phyloP scores from a whole-genome alignment of 2,888 invertebrate species.

The Schizaphis graminum region DNA sequence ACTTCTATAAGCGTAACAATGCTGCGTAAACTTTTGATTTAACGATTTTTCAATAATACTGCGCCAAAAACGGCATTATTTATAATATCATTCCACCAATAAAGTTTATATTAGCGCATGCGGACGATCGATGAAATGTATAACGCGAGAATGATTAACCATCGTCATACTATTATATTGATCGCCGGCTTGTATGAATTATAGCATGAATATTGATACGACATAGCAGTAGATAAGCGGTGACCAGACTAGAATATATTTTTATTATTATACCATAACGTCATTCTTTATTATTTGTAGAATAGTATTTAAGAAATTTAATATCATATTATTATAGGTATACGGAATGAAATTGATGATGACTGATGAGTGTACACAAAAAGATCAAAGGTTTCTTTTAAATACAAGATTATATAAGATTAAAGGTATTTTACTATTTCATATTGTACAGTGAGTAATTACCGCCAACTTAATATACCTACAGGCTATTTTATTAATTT shows the following conservation, averaged over 20 bases:
- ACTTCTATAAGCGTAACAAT: not conserved
- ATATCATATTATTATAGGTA: not conserved
- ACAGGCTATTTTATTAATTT: not conserved
- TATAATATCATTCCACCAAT: not conserved
- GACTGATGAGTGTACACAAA: not conserved
- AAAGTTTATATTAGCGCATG: not conserved
- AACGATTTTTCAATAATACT: not conserved
- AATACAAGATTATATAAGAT: not conserved
- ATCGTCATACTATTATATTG: not conserved
- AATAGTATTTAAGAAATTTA: not conserved
- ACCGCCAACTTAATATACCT: not conserved
- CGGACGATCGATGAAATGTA: conserved; percentile 5
- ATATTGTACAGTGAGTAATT: not conserved
- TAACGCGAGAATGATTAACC: not conserved
- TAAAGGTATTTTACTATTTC: not conserved
- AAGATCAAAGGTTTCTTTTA: not conserved
- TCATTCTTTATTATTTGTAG: not conserved
- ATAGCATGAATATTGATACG: not conserved
- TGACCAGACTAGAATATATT: not conserved
- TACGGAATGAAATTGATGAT: not conserved
- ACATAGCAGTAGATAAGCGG: not conserved
- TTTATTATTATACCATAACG: not conserved
- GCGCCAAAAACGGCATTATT: not conserved
- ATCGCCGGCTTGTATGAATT: not conserved
- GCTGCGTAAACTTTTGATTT: not conserved